Evolutionary conservation across 1,140 invertebrate species (phyloP), one percentile per base, ranked within the genome.

Genomic region (Apolygus lucorum): DNA sequence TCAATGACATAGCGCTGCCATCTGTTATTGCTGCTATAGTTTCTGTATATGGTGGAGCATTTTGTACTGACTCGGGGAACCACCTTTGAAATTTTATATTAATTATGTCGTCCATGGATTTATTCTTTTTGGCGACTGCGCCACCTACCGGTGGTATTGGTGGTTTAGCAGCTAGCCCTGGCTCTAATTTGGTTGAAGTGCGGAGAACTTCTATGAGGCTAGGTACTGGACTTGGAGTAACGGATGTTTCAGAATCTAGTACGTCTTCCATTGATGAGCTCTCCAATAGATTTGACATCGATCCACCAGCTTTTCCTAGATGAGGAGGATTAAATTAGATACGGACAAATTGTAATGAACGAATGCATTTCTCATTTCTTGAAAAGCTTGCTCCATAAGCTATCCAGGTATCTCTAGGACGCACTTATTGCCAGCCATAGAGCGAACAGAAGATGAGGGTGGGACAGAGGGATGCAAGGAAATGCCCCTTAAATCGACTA

Each of bases 11-110:
- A 8, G 34, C 54, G 22, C 22, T 59, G 11, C 54, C 22, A 21
- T 24, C 22, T 17, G 54, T 24, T 4, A 59, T 49, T 28, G 42
- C 22, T 63, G 59, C 54, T 28, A 59, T 59, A 4, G 54, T 59
- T 13, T 59, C 54, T 22, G 22, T 21, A 22, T 59, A 59, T 11
- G 11, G 54, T 17, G 54, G 54, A 22, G 26, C n/a, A 2, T 67
- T 26, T 42, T 65, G 27, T 0, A 67, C 67, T 17, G 76, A 73
- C 42, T 76, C 74, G 2, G 76, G 76, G 67, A 76, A 76, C 76
- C 76, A 76, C 27, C 73, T 68, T 52, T 75, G 76, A 64, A 76
- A 76, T 54, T 76, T 76, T 21, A 76, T 69, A 17, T 72, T 74
- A 13, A 76, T 72, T 26, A 76, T 74, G 22, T 76, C 76, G 54